These are phyloP conservation scores for Dynastes grantii DNA, from an alignment of 2,888 invertebrate genomes.

Conservation along the genomic window DNA sequence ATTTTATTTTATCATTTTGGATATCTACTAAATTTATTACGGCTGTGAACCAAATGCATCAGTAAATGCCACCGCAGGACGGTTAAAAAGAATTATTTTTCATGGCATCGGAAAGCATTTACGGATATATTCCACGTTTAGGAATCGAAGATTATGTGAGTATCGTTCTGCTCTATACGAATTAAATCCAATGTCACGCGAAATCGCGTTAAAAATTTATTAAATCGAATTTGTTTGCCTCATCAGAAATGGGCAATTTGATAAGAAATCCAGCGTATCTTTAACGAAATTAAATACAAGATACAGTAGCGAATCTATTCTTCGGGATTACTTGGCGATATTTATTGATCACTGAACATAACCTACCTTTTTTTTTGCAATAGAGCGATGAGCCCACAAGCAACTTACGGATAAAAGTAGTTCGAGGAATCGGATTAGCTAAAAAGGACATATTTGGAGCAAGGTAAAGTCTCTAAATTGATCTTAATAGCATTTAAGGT, in stretches of 20 bases:
- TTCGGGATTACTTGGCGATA: constrained; percentile 5
- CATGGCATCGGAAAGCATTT: constrained; percentile 70
- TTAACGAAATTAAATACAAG: not conserved
- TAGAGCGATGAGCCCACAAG: constrained; percentile 87
- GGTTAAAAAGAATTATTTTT: constrained; percentile 54
- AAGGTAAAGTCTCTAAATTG: constrained; percentile 75
- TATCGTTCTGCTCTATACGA: constrained; percentile 44
- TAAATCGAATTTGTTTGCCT: not conserved
- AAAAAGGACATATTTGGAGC: constrained; percentile 99
- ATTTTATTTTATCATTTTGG: constrained; percentile 19
- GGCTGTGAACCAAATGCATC: constrained; percentile 51
- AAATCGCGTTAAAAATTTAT: not conserved
- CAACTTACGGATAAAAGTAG: constrained; percentile 87
- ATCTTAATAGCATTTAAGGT: not conserved
- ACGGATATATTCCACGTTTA: constrained; percentile 68
- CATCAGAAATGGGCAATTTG: too few species aligned
- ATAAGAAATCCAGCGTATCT: not conserved
- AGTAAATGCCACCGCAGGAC: constrained; percentile 49
- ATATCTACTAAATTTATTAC: constrained; percentile 37
- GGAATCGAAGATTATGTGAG: constrained; percentile 69
- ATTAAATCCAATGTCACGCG: constrained; percentile 52
- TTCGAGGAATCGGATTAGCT: constrained; percentile 92
- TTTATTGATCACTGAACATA: constrained; percentile 39
- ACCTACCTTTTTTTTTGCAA: constrained; percentile 60
- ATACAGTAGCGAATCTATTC: not conserved